phyloP scores from a whole-genome alignment of 1,140 invertebrate genomes.

The Brachionus paranguensis region DNA sequence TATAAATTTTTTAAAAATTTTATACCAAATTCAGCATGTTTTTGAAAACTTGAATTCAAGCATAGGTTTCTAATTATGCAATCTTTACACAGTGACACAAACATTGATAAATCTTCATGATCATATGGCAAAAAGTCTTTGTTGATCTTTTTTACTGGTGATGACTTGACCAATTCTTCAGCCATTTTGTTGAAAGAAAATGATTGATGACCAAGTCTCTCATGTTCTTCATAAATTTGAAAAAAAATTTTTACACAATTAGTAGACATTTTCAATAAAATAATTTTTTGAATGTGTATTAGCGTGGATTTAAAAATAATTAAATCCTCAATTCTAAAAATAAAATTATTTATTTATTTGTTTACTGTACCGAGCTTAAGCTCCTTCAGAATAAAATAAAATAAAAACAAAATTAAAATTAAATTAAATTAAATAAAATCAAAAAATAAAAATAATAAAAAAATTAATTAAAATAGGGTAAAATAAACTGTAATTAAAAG shows the following conservation, averaged over 20 bases:
- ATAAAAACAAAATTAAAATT: too few relatives aligned
- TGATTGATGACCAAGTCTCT: neutral
- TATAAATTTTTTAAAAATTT: neutral
- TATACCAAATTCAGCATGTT: neutral
- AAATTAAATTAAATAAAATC: too few relatives aligned
- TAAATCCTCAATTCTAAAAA: too few relatives aligned
- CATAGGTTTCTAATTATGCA: neutral
- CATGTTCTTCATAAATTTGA: neutral
- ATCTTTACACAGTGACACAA: neutral
- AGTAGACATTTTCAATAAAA: neutral
- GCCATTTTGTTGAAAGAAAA: neutral
- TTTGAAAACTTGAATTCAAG: neutral
- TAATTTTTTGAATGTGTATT: neutral
- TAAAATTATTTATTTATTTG: too few relatives aligned
- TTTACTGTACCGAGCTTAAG: too few relatives aligned
- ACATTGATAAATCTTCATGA: neutral
- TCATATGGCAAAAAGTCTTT: neutral
- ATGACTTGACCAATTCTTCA: neutral
- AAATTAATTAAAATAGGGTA: too few relatives aligned
- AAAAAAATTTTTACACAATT: neutral
- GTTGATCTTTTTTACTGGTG: neutral
- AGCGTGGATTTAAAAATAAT: too few relatives aligned
- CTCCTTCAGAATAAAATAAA: too few relatives aligned
- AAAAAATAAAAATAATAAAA: too few relatives aligned
- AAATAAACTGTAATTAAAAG: too few relatives aligned